Evolutionary conservation across 92 coral and sea anemone genomes (phyloP), one percentile per base, ranked within the genome.

Genomic region (Virgularia gustaviana): DNA sequence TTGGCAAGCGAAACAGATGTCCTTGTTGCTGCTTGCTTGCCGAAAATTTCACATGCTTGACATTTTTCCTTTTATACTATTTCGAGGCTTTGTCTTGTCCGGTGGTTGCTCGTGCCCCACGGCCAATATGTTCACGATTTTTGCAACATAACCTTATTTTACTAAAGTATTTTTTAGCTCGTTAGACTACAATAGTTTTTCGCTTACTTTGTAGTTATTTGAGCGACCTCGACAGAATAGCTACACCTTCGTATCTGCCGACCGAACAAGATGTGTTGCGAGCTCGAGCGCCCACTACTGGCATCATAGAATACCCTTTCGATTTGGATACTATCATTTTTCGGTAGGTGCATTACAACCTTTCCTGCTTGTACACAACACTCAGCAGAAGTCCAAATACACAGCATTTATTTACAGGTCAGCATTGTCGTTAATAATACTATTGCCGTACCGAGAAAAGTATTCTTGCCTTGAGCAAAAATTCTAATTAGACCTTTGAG

Each of bases 281-380:
- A 15, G 99, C 99, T 0, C 83, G 99, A 37, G 99, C 99, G 0
- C 99, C 99, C 1, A 94, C 99, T 15, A 89, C 99, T 22, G 99
- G 99, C 29, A 94, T 94, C 36, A 94, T 94, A 55, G 99, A 94
- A 62, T 94, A 94, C 64, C 99, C 99, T 20, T 94, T 94, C 73
- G 99, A 94, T 65, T 83, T 94, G 87, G 99, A 94, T 71, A 94
- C 99, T 45, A 94, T 94, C 60, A 94, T 94, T 77, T 94, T 94
- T 85, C 86, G 99, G 99, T 94, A 66, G 85, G 96, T 53, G 62
- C 36, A n/a, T n/a, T 15, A 64, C 24, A 4, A 27, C 56, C 31
- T 24, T 44, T 32, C 7, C 22, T 47, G 3, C 3, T 47, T 4
- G 22, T 5, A 47, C n/a, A n/a, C n/a, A n/a, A n/a, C n/a, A n/a